Percentiles rank a stretch among this genome's conserved stretches.
Conservation (phyloP, 1,140 invertebrate species). For the Eueides isabella region DNA sequence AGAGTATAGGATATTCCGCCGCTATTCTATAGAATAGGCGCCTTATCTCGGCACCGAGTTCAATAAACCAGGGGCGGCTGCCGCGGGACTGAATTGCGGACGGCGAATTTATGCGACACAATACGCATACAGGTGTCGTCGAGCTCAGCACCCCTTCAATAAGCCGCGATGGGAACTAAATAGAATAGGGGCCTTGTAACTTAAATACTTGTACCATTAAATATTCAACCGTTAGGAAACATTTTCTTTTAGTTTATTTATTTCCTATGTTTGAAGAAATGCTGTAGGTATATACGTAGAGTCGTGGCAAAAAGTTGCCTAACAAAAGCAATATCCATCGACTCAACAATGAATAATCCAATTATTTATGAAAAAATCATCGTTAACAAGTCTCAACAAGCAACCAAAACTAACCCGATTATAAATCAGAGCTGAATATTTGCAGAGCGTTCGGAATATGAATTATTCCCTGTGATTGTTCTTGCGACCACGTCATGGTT, state of each 20-base stretch:
- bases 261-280: not conserved
- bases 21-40: conserved; percentile 54
- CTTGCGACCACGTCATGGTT: conserved; percentile 77
- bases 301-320: not conserved
- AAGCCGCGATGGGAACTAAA: conserved; percentile 70
- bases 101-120: conserved; percentile 74
- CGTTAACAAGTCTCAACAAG: conserved; percentile 59
- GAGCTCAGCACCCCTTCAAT: conserved; percentile 65
- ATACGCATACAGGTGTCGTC: conserved; percentile 79
- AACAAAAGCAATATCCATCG: not conserved
- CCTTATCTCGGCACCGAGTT: conserved; percentile 70
- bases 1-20: conserved; percentile 56
- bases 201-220: conserved; percentile 21
- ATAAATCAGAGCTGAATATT: conserved; percentile 74
- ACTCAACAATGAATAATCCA: conserved; percentile 70
- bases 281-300: no score
- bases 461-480: conserved; percentile 81
- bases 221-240: conserved; percentile 26
- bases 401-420: conserved; percentile 44
- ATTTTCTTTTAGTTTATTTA: conserved; percentile 2
- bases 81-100: conserved; percentile 62
- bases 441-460: conserved; percentile 81
- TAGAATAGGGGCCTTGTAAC: conserved; percentile 57
- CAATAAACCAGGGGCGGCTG: conserved; percentile 70
- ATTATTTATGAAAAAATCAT: conserved; percentile 78